Base-by-base conservation (phyloP, 1,140 invertebrate genomes). In the Orius laevigatus region DNA sequence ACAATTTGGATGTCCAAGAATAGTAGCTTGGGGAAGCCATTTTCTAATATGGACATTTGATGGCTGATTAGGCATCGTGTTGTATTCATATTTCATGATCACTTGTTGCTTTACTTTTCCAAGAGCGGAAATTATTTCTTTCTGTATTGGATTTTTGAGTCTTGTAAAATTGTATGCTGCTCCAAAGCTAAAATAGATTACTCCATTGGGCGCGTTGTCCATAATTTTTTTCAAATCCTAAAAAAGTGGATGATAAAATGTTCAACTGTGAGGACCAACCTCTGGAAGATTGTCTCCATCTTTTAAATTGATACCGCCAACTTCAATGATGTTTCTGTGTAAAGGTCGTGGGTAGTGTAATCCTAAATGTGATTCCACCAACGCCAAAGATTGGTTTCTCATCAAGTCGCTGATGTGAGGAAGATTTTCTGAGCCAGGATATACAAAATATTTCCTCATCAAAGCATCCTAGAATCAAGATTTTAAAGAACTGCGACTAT, bases 171-270 rank as follows among this genome's bases (percentile, higher is more conserved):
- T 25, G 25, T 4, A 25, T 25, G 25, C 25, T 25, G 25, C 3
- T n/a, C 75, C 75, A 46, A 78, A 59, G 49, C 68, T 73, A 54
- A 77, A 73, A 53, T 72, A 74, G 55, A 78, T 71, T 11, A 68
- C 67, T 1, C 74, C 73, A 34, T 74, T 55, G 3, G 56, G 61
- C 43, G 73, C 63, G 49, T 25, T 25, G 25, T 76, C 70, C 18
- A 79, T 60, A 53, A 75, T 74, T 6, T 66, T 59, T 57, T 72
- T 59, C 3, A 73, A 54, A 41, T 70, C 68, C 71, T 75, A 51
- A 16, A 45, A 45, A 4, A 25, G n/a, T 25, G 15, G 36, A 5
- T 38, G 10, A 4, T 38, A 16, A n/a, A 6, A 34, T 8, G n/a
- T 34, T 34, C n/a, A 34, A 34, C n/a, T 34, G 33, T n/a, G n/a